Evolutionary conservation across 2,797 vertebrate species (phyloP).

Genomic region (Urophycis tenuis): DNA sequence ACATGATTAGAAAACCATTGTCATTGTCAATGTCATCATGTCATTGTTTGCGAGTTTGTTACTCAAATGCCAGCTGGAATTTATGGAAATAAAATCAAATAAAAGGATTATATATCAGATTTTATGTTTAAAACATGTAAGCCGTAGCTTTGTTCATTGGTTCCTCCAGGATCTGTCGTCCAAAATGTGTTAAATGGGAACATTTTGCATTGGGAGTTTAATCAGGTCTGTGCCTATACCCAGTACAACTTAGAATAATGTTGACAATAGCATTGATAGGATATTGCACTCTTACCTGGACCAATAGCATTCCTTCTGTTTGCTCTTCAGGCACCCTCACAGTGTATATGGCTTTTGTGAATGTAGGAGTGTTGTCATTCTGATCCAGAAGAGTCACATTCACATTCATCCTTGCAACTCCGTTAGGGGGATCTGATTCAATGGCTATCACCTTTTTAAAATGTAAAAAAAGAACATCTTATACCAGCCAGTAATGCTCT

Average conservation of each 20-base stretch:
- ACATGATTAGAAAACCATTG: neutral
- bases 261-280: neutral
- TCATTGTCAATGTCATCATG: no score
- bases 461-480: conserved; percentile 2
- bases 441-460: conserved; percentile 64
- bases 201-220: no score
- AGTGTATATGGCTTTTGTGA: conserved; percentile 52
- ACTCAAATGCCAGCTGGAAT: neutral
- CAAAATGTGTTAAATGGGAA: no score
- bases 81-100: no score
- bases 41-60: neutral
- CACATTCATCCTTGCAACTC: conserved; percentile 26
- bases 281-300: conserved; percentile 58
- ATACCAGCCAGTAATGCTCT: neutral
- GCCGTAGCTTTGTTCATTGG: no score
- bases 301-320: conserved; percentile 62
- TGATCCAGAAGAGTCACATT: conserved; percentile 31
- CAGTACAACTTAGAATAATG: neutral
- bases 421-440: conserved; percentile 42
- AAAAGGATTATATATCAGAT: no score
- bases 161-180: no score
- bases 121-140: no score
- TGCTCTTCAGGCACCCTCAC: conserved; percentile 62
- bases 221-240: no score
- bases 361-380: conserved; percentile 55